Evolutionary conservation across 2,113 vertebrate genomes (phyloP).

Genomic region (Brevimyrus niger): DNA sequence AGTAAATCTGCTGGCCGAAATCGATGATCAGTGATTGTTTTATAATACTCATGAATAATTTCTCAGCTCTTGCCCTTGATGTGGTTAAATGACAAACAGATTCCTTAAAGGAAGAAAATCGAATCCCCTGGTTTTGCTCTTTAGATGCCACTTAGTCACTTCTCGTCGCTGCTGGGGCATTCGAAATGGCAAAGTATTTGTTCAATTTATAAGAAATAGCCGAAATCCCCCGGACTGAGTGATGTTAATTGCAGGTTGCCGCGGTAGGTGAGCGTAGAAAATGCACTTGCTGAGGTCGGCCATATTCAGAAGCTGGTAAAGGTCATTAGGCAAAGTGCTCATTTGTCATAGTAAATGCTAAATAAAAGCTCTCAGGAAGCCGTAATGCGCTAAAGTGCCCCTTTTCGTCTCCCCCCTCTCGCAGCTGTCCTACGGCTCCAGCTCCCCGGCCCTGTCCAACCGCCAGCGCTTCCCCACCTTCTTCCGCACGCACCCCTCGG

Average conservation of each 20-base stretch:
- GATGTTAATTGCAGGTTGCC: neutral
- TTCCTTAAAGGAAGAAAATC: neutral
- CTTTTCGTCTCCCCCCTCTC: neutral
- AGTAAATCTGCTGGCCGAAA: slow-evolving; percentile 5
- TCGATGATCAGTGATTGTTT: neutral
- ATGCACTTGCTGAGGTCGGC: neutral
- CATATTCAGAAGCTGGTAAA: neutral
- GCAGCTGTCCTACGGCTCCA: slow-evolving; percentile 89
- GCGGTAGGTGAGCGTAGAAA: neutral
- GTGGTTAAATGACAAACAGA: neutral
- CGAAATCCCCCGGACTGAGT: neutral
- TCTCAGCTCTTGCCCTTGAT: neutral
- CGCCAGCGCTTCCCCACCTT: slow-evolving; percentile 89
- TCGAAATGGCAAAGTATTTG: neutral
- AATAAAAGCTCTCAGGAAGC: neutral
- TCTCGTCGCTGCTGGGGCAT: neutral
- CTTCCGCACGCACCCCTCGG: slow-evolving; percentile 87
- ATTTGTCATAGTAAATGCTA: neutral
- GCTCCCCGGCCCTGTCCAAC: slow-evolving; percentile 86
- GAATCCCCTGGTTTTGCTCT: neutral
- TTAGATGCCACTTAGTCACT: no score
- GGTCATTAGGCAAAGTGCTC: neutral
- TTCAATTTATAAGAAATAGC: neutral
- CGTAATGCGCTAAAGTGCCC: slow-evolving; percentile 1
- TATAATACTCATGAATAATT: neutral